Evolutionary conservation across 2,797 vertebrate genomes (phyloP), one percentile per base, ranked within the genome.

Genomic region (Linurgus olivaceus): DNA sequence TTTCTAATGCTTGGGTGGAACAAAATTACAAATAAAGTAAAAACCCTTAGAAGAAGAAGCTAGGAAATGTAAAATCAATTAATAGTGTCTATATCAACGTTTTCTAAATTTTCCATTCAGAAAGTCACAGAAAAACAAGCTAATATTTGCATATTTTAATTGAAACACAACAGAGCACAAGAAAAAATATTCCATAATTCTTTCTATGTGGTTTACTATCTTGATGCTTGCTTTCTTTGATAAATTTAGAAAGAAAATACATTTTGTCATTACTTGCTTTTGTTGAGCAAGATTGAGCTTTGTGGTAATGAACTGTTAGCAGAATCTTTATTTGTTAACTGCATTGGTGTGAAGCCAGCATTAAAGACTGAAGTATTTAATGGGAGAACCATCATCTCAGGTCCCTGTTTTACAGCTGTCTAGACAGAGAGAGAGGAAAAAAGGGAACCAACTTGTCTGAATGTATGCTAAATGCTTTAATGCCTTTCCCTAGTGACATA

Each of bases 131-230:
- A 88, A 89, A 95, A 78, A 57, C 26, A 38, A 8, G 1, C 13
- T 71, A 63, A 31, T 75, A 88, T 94, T 91, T 88, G 52, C 90
- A 62, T 95, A 93, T 86, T 90, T 93, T 93, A 88, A 93, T 95
- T 90, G 67, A 81, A 94, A 68, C 35, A 63, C 75, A 50, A 70
- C 50, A 17, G 17, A 93, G 33, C 74, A 48, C 47, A 59, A 84
- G 51, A 84, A 94, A 72, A 28, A 76, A 85, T 52, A 71, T 54
- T 91, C 29, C 31, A 8, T 75, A 68, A 58, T 78, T 91, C 63
- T 62, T 66, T 82, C 31, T 55, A 1, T 59, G 42, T 67, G 15
- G 4, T 87, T 85, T 71, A 51, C 10, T 80, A 40, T 86, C 81
- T 63, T 71, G 52, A 52, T 83, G 38, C 45, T 89, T 80, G 4